Percentiles rank a stretch among this genome's conserved stretches.
phyloP scores from a whole-genome alignment of 1,140 invertebrate species.

The Hetaerina americana region DNA sequence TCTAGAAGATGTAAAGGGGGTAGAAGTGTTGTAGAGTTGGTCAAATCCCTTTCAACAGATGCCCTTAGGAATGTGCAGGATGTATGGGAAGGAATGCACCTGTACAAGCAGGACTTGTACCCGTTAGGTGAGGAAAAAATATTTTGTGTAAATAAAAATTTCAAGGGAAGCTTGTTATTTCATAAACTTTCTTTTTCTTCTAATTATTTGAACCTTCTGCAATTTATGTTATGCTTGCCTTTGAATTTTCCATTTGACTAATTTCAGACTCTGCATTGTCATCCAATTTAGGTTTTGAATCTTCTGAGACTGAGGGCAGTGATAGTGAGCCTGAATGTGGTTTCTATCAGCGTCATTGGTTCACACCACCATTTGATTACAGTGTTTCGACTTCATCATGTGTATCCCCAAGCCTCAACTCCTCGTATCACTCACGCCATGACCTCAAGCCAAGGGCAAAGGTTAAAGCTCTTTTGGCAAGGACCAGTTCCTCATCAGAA shows the following conservation, averaged over 20 bases:
- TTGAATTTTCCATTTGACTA: too few species aligned
- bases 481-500: neutral
- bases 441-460: neutral
- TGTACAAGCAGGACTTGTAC: slow-evolving; percentile 22
- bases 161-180: too few species aligned
- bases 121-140: slow-evolving; percentile 20
- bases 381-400: neutral
- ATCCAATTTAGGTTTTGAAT: slow-evolving; percentile 26
- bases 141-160: neutral
- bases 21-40: neutral
- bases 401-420: neutral
- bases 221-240: too few species aligned
- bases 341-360: slow-evolving; percentile 9
- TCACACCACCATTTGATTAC: neutral
- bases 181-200: too few species aligned
- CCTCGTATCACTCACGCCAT: neutral
- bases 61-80: neutral
- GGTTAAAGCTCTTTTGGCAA: neutral
- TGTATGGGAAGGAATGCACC: slow-evolving; percentile 6
- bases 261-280: too few species aligned
- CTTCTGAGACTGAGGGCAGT: slow-evolving; percentile 26
- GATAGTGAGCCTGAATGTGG: slow-evolving; percentile 24
- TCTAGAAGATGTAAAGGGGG: neutral
- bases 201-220: too few species aligned
- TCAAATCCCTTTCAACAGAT: neutral